phyloP scores from a whole-genome alignment of 2,888 invertebrate genomes.

The Meandrusa payeni region DNA sequence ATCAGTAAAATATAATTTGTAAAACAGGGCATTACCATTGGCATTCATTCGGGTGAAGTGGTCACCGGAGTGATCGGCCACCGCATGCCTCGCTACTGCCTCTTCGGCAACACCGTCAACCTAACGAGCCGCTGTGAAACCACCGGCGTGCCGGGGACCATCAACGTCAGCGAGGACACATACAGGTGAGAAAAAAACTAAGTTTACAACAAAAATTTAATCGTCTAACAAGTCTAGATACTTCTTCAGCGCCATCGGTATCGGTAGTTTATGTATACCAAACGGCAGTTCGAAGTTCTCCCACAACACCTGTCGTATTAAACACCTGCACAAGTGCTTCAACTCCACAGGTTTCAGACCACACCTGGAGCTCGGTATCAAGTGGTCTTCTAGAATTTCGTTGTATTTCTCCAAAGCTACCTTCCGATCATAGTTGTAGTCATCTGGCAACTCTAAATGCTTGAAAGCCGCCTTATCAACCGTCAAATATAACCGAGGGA shows the following conservation, averaged over 20 bases:
- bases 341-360: conserved; percentile 84
- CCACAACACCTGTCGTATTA: conserved; percentile 83
- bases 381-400: conserved; percentile 78
- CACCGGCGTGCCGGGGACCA: conserved; percentile 92
- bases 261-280: conserved; percentile 84
- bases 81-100: conserved; percentile 95
- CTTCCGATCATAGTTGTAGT: conserved; percentile 71
- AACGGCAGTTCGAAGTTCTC: conserved; percentile 86
- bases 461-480: conserved; percentile 53
- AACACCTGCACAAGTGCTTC: conserved; percentile 88
- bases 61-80: conserved; percentile 97
- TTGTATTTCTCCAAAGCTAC: conserved; percentile 63
- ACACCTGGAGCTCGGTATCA: conserved; percentile 82
- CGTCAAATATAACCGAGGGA: conserved; percentile 80
- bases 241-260: conserved; percentile 84
- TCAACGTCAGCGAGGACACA: conserved; percentile 95
- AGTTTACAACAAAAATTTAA: conserved; percentile 48
- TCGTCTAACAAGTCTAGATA: conserved; percentile 89
- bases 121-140: conserved; percentile 96
- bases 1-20: conserved; percentile 30
- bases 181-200: conserved; percentile 84
- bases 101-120: conserved; percentile 97
- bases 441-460: conserved; percentile 55
- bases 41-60: conserved; percentile 96
- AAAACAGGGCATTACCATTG: conserved; percentile 92